A percentile compares a stretch with the other conserved stretches of the same genome.
These are phyloP conservation scores for Himalopsyche japonica DNA, from an alignment of 2,888 invertebrate genomes.

Conservation along the genomic window DNA sequence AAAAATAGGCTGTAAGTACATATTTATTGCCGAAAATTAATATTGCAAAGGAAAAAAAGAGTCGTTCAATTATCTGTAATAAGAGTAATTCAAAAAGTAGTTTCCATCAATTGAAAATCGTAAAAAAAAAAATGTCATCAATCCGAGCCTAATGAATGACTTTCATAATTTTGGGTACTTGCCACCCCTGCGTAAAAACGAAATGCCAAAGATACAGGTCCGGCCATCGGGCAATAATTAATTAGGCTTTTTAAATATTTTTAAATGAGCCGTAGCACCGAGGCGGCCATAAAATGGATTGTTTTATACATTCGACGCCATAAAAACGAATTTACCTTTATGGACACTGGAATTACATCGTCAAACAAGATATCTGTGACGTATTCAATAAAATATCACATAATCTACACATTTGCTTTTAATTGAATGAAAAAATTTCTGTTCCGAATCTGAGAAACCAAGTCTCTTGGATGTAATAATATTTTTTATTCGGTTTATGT, in stretches of 20 bases:
- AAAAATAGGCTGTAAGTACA: too few species aligned
- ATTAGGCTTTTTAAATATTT: background rate
- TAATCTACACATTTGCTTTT: background rate
- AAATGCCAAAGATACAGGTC: background rate
- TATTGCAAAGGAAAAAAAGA: too few species aligned
- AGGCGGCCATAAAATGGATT: background rate
- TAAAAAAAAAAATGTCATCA: background rate
- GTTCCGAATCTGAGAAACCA: too few species aligned
- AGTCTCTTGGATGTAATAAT: too few species aligned
- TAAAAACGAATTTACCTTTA: background rate
- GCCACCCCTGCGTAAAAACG: background rate
- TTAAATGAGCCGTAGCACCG: background rate
- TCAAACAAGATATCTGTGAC: background rate
- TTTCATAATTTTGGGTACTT: background rate
- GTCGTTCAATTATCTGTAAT: too few species aligned
- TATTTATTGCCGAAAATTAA: too few species aligned
- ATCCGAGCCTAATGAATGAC: background rate
- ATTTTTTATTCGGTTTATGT: too few species aligned
- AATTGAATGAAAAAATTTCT: too few species aligned
- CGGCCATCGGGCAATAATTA: conserved; percentile 3
- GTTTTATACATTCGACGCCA: background rate
- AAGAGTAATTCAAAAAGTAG: too few species aligned
- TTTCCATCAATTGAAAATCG: too few species aligned
- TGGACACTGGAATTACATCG: conserved; percentile 5
- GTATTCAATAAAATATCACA: background rate